Percentiles rank a stretch among this genome's conserved stretches.
Conservation (phyloP, 2,797 vertebrate genomes). For the Neosilurus mollespiculum region DNA sequence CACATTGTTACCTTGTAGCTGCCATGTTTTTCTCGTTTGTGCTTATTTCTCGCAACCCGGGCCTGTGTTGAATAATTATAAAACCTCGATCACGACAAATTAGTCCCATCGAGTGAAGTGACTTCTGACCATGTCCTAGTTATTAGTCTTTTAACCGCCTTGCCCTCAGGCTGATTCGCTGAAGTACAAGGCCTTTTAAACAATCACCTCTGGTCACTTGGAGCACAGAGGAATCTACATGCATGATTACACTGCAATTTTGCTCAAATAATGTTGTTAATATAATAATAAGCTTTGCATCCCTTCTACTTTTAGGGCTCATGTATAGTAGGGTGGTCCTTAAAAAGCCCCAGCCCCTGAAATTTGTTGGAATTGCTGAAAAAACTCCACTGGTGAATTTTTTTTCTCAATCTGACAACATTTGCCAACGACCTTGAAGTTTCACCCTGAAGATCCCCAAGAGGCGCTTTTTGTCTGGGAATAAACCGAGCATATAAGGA, state of each 20-base stretch:
- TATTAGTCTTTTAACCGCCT: conserved; percentile 29
- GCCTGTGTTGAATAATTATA: conserved; percentile 34
- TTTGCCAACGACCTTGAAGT: no score
- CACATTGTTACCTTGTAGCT: not conserved
- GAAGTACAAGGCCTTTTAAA: not conserved
- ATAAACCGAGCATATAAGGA: no score
- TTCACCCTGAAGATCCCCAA: no score
- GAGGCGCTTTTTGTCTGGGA: no score
- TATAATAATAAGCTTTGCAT: not conserved
- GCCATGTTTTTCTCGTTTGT: conserved; percentile 7
- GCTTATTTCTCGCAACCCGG: not conserved
- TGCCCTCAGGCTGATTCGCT: conserved; percentile 8
- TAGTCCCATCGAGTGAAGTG: conserved; percentile 27
- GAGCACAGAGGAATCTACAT: conserved; percentile 8
- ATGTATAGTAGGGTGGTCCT: no score
- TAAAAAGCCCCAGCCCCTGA: no score
- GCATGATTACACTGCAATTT: not conserved
- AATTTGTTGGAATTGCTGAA: no score
- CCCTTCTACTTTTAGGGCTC: no score
- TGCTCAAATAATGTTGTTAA: conserved; percentile 2
- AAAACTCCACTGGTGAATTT: no score
- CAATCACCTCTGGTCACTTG: conserved; percentile 4
- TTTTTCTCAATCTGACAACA: no score
- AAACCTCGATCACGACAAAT: conserved; percentile 36
- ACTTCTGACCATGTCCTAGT: conserved; percentile 21